A percentile compares a stretch with the other conserved stretches of the same genome.
phyloP scores from a whole-genome alignment of 64 coral and sea anemone species.

The Acropora tenuis region DNA sequence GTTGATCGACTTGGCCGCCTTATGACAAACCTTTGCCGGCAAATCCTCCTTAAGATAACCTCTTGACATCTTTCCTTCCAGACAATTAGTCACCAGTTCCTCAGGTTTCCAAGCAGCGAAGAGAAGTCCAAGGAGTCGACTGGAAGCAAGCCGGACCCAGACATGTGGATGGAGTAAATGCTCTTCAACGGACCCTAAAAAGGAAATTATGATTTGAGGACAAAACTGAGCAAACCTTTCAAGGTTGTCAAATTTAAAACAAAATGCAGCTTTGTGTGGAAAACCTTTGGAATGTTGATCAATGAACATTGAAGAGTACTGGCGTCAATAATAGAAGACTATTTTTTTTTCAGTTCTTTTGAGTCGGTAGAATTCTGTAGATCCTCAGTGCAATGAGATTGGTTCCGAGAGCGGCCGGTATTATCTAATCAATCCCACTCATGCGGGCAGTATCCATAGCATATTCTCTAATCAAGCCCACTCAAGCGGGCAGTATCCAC shows the following conservation, averaged over 20 bases:
- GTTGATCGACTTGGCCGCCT: background rate
- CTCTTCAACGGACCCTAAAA: slow-evolving; percentile 70
- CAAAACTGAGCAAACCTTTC: background rate
- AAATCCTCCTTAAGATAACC: slow-evolving; percentile 56
- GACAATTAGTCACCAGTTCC: slow-evolving; percentile 45
- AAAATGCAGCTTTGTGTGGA: background rate
- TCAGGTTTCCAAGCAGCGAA: slow-evolving; percentile 80
- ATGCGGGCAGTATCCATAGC: no score
- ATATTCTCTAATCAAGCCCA: no score
- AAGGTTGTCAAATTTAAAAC: background rate
- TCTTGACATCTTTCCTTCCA: background rate
- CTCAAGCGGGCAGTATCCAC: no score
- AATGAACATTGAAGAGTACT: no score
- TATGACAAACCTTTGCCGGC: slow-evolving; percentile 54
- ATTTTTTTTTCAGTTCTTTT: no score
- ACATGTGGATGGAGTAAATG: slow-evolving; percentile 79
- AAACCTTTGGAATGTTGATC: no score
- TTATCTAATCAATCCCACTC: no score
- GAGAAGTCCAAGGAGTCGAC: slow-evolving; percentile 76
- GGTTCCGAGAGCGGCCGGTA: no score
- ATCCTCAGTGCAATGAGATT: no score
- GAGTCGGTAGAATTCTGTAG: no score
- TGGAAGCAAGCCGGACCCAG: slow-evolving; percentile 85
- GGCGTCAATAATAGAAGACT: no score
- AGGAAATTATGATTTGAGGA: background rate